Base-by-base conservation (phyloP, 64 coral and sea anemone species). In the Porites australiensis region DNA sequence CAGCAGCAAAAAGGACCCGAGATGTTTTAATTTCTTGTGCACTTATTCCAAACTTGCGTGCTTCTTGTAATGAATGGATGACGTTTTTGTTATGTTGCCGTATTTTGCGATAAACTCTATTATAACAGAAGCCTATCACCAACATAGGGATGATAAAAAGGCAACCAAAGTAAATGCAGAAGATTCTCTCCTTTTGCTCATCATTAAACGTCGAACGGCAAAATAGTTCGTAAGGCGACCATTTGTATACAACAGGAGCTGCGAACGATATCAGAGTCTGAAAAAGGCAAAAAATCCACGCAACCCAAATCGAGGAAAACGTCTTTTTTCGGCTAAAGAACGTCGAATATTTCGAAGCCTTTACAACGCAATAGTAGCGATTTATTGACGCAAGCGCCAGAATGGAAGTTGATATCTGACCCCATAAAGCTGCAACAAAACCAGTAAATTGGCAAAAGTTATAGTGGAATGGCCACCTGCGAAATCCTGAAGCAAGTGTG, bases 371-470 rank as follows among this genome's bases (percentile, higher is more conserved):
- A 8, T 66, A 15, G 43, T 89, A 89, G 16, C 87, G 87, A 23
- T 89, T 89, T 3, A 89, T 14, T 50, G 87, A 70, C 11, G 78
- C 74, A 2, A 79, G 43, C 2, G 74, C 59, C 53, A 79, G 10
- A 15, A 76, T 78, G 12, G 61, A 44, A 4, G 62, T 55, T 7
- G 87, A 89, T 16, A 89, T 4, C 3, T 49, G 58, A 63, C 44
- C 72, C n/a, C 75, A 52, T 50, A 47, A 64, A 20, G 77, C 65
- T 4, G 45, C 59, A 6, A 89, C 72, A 54, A 50, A 89, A n/a
- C 87, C 87, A 16, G 75, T 51, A 20, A 77, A 89, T 67, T 89
- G 87, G 66, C 87, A 89, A 2, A 76, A 89, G 6, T 77, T 64
- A 10, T 14, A 43, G 10, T 22, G 18, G 3, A 77, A 4, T 65